phyloP scores from a whole-genome alignment of 2,113 vertebrate species.

The Pandion haliaetus region DNA sequence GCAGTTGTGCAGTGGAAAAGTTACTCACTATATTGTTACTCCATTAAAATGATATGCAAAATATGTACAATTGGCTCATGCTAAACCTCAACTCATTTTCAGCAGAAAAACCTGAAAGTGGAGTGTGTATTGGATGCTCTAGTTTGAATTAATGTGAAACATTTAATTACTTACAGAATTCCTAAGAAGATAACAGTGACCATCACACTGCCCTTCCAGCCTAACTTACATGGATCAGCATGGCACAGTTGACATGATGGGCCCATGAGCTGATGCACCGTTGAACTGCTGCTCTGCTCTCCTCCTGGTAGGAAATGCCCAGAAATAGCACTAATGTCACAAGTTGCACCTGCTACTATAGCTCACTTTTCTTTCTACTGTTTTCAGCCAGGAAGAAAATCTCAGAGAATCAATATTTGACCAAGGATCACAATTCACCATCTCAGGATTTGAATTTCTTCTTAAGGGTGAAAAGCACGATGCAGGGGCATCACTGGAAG shows the following conservation, averaged over 20 bases:
- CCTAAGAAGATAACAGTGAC: not conserved
- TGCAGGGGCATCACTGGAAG: not conserved
- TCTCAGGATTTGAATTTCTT: not conserved
- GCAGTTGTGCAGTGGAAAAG: not conserved
- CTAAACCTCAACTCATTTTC: not conserved
- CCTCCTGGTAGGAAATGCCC: not conserved
- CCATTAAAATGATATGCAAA: not conserved
- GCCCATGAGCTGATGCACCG: not conserved
- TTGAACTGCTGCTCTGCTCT: not conserved
- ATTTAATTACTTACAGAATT: not conserved
- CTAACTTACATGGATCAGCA: not conserved
- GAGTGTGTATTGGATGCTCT: not conserved
- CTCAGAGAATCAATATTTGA: not conserved
- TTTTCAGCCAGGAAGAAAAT: not conserved
- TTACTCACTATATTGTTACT: not conserved
- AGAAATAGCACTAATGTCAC: not conserved
- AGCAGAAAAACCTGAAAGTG: not conserved
- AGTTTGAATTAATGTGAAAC: not conserved
- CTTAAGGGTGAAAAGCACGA: not conserved
- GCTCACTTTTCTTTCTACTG: not conserved
- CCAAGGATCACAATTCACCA: not conserved
- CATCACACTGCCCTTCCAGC: not conserved
- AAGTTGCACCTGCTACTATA: not conserved
- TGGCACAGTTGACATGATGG: fast-evolving
- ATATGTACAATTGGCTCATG: not conserved